Evolutionary conservation across 92 coral and sea anemone genomes (phyloP).

Genomic region (Palythoa grandis): DNA sequence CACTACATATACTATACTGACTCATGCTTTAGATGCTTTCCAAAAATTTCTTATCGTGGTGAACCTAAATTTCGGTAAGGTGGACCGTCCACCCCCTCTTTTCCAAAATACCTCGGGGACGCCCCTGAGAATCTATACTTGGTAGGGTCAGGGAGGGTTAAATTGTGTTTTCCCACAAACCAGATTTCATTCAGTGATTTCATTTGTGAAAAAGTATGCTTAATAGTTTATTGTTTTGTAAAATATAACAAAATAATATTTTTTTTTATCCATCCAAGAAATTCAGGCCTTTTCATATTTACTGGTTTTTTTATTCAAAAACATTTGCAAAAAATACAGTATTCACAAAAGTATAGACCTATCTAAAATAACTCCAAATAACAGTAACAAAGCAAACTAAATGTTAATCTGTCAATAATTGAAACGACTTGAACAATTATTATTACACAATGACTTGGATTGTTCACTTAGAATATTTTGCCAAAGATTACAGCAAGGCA

Average conservation of each 20-base stretch:
- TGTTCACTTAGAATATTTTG: slow-evolving; percentile 11
- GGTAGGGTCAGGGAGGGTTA: slow-evolving; percentile 3
- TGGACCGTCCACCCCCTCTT: slow-evolving; percentile 9
- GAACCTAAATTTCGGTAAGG: slow-evolving; percentile 13
- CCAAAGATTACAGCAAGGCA: slow-evolving; percentile 9
- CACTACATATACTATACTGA: neutral
- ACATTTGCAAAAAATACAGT: neutral
- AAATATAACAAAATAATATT: neutral
- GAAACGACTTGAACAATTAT: neutral
- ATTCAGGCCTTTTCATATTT: neutral
- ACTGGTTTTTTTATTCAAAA: slow-evolving; percentile 4
- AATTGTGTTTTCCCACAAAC: slow-evolving; percentile 12
- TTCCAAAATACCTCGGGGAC: slow-evolving; percentile 10
- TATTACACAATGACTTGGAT: slow-evolving; percentile 5
- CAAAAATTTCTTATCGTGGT: slow-evolving; percentile 4
- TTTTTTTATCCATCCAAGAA: slow-evolving; percentile 2
- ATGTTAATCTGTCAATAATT: slow-evolving; percentile 15
- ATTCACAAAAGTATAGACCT: slow-evolving; percentile 4
- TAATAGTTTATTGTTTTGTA: neutral
- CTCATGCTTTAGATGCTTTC: neutral
- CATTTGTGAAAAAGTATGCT: slow-evolving; percentile 1
- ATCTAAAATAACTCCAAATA: slow-evolving; percentile 19
- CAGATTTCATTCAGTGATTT: slow-evolving; percentile 4
- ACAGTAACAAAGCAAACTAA: slow-evolving; percentile 2
- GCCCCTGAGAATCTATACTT: slow-evolving; percentile 4